Evolutionary conservation across 2,888 invertebrate genomes (phyloP).

Genomic region (Meteorus cinctellus): DNA sequence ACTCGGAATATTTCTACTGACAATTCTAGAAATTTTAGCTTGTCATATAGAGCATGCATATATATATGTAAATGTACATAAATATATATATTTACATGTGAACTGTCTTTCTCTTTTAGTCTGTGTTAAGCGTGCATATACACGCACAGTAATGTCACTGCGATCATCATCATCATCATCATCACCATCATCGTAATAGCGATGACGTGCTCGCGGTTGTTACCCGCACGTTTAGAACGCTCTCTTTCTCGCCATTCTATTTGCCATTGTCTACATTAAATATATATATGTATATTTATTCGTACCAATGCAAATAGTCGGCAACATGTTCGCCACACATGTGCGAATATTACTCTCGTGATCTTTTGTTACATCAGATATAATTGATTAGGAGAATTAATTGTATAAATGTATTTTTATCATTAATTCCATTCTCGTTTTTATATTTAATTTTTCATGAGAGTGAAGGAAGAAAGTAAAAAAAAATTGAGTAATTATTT

Average conservation of each 20-base stretch:
- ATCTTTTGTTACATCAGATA: not conserved
- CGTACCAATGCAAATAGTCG: not conserved
- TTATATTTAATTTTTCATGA: too few relatives aligned
- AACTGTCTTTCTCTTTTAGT: slow-evolving; percentile 24
- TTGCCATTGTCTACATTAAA: not conserved
- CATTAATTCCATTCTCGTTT: not conserved
- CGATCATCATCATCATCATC: slow-evolving; percentile 30
- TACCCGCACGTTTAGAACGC: slow-evolving; percentile 23
- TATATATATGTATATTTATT: not conserved
- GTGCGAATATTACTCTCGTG: not conserved
- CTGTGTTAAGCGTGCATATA: not conserved
- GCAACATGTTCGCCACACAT: not conserved
- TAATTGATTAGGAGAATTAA: not conserved
- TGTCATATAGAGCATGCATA: not conserved
- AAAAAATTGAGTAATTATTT: not conserved
- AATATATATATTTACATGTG: not conserved
- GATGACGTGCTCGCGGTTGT: slow-evolving; percentile 44
- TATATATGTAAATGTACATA: not conserved
- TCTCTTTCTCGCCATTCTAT: not conserved
- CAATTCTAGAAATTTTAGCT: slow-evolving; percentile 12
- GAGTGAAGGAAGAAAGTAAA: not conserved
- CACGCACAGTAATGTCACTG: slow-evolving; percentile 40
- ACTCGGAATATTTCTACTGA: slow-evolving; percentile 15
- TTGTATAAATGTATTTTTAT: not conserved
- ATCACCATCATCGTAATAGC: slow-evolving; percentile 40